Evolutionary conservation across 2,888 invertebrate species (phyloP).

Genomic region (Parthenolecanium corni): DNA sequence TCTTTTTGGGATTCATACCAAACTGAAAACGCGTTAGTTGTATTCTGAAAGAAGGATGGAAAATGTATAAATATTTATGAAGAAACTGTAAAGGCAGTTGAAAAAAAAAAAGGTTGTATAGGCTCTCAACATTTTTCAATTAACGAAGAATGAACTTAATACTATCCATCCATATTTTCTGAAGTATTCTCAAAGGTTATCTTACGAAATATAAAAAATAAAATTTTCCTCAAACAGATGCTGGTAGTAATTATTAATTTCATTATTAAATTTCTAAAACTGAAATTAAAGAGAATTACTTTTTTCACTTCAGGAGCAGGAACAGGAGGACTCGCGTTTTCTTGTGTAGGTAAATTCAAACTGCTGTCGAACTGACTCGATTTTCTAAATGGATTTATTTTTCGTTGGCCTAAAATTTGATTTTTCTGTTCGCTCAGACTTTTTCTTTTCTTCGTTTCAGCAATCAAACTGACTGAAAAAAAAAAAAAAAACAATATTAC

Average conservation of each 20-base stretch:
- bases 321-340: not conserved
- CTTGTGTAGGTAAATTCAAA: not conserved
- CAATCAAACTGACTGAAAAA: constrained; percentile 9
- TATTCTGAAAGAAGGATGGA: not conserved
- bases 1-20: constrained; percentile 51
- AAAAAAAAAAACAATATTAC: not conserved
- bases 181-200: no score
- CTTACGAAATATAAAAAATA: no score
- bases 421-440: constrained; percentile 16
- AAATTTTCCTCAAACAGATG: no score
- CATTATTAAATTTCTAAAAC: not conserved
- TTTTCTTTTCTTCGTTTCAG: constrained; percentile 22
- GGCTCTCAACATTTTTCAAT: no score
- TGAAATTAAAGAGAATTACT: not conserved
- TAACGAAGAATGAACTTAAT: no score
- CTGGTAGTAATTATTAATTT: no score
- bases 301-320: not conserved
- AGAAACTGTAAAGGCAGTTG: not conserved
- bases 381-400: constrained; percentile 28
- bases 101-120: no score
- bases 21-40: constrained; percentile 42
- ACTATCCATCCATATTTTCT: no score
- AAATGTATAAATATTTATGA: not conserved
- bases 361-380: not conserved
- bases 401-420: constrained; percentile 23